Evolutionary conservation across 2,797 vertebrate genomes (phyloP), one percentile per base, ranked within the genome.

Genomic region (Sebastes variabilis): DNA sequence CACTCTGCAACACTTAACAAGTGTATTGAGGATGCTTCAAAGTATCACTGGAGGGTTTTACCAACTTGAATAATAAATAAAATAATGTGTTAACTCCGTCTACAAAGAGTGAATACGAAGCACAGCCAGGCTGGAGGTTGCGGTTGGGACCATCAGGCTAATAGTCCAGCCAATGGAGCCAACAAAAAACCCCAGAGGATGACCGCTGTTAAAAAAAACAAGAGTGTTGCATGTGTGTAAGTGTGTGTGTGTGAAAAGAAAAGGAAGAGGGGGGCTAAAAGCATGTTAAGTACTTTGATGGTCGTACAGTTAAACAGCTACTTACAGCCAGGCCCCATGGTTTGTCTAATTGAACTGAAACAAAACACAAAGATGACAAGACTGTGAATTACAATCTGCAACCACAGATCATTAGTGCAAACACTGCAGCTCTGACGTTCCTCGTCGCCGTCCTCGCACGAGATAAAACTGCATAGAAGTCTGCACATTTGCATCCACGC

Each of bases 221-320:
- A 3, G 60, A 62, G 30, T 46, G 59, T 55, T 78, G 78, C 29
- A n/a, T 71, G 72, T 74, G 80, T 38, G 65, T 72, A 55, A 24
- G 75, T 73, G 49, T 30, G 58, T 64, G 64, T 69, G 64, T 59
- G 66, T 36, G 56, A 25, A 65, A 56, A 62, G 30, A 75, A 18
- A 58, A 49, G 56, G 20, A 8, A 13, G 20, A 27, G 27, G 62
- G 70, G 42, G 6, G 59, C 66, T 91, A 91, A 94, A 89, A 93
- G 92, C 89, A 88, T 91, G 75, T 87, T 92, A 89, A 91, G 87
- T 72, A 89, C 84, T 88, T 71, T 83, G 72, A 88, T 81, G 76
- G 72, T 79, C 54, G 75, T 88, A 85, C 83, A 77, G 88, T 90
- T 92, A 88, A 93, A 91, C 84, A 89, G 90, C 81, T 92, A 87